Percentiles rank a stretch among this genome's conserved stretches.
Evolutionary conservation across 2,888 invertebrate species (phyloP).

Genomic region (Steinernema carpocapsae): DNA sequence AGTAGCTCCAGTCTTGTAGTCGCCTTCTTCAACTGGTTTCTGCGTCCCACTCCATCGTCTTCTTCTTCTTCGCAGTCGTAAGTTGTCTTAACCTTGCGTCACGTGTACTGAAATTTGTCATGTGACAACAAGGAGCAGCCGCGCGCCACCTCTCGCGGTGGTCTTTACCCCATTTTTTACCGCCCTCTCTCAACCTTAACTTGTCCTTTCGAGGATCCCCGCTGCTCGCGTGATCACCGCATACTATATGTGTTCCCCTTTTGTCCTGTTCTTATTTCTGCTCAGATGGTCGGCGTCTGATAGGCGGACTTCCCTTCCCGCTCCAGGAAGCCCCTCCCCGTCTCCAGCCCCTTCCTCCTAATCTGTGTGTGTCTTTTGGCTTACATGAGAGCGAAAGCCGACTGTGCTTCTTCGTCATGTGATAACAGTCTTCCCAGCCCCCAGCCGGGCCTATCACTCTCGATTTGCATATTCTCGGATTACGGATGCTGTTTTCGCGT

Average conservation of each 20-base stretch:
- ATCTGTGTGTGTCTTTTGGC: constrained; percentile 17
- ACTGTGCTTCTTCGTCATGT: background rate
- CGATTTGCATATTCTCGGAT: constrained; percentile 22
- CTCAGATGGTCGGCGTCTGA: constrained; percentile 3
- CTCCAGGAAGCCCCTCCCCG: background rate
- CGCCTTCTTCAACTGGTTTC: background rate
- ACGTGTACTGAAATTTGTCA: constrained; percentile 3
- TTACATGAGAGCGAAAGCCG: constrained; percentile 24
- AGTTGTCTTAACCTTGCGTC: background rate
- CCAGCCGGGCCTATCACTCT: background rate
- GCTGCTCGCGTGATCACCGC: background rate
- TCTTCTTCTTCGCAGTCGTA: background rate
- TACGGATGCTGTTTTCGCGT: background rate
- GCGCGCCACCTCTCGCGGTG: no score
- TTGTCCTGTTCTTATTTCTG: no score
- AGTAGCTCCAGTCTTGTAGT: background rate
- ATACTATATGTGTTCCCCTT: background rate
- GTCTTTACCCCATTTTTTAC: background rate
- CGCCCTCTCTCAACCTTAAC: background rate
- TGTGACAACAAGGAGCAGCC: background rate
- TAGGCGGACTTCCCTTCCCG: constrained; percentile 14
- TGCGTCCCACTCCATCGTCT: background rate
- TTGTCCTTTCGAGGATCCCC: constrained; percentile 2
- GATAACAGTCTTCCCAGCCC: no score
- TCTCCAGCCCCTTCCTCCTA: constrained; percentile 1